These are phyloP conservation scores for Phylloscopus whistleri DNA, from an alignment of 2,113 vertebrate genomes.

Conservation along the genomic window DNA sequence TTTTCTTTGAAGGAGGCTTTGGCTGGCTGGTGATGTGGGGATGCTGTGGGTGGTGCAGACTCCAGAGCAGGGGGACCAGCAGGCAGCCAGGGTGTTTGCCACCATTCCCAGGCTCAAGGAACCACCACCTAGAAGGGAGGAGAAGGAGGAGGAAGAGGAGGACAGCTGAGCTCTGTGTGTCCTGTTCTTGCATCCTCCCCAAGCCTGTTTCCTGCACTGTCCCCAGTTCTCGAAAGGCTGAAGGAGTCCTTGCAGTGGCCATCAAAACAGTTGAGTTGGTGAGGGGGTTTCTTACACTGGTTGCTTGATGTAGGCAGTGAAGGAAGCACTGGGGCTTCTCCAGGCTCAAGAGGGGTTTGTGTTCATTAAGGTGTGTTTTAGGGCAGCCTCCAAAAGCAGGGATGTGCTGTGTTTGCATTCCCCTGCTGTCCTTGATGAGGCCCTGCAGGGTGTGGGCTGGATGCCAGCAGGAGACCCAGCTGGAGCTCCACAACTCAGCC, in stretches of 20 bases:
- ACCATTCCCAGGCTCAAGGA: neutral
- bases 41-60: neutral
- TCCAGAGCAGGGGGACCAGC: neutral
- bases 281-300: neutral
- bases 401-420: neutral
- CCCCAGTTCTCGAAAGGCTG: neutral
- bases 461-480: neutral
- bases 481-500: neutral
- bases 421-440: neutral
- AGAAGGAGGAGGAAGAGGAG: neutral
- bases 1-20: conserved; percentile 11
- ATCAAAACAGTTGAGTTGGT: neutral
- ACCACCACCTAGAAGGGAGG: neutral
- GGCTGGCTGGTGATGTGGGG: rapidly evolving
- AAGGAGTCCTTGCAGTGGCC: neutral
- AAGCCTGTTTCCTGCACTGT: rapidly evolving
- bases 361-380: rapidly evolving
- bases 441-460: neutral
- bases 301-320: neutral
- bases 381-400: neutral
- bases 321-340: neutral
- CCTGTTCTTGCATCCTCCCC: neutral
- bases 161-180: neutral
- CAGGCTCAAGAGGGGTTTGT: neutral
- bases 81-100: neutral